Percentiles rank a stretch among this genome's conserved stretches.
phyloP scores from a whole-genome alignment of 2,797 vertebrate genomes.

The Lutjanus campechanus region DNA sequence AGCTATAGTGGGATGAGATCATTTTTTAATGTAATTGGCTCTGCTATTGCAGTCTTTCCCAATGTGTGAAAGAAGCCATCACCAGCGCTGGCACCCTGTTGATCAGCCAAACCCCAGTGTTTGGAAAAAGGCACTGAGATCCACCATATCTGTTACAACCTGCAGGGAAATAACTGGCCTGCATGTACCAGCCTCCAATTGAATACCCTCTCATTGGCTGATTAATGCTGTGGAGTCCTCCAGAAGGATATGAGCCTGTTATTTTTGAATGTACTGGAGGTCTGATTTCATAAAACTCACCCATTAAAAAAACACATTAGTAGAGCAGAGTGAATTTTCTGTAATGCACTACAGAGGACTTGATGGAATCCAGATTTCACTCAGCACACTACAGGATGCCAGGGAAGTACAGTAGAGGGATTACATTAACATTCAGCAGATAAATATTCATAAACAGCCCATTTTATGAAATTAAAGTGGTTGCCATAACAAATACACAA shows the following conservation, averaged over 20 bases:
- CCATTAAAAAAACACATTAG: conserved; percentile 13
- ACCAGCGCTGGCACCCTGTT: conserved; percentile 19
- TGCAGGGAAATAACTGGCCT: conserved; percentile 23
- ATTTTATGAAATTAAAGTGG: conserved; percentile 87
- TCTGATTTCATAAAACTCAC: conserved; percentile 52
- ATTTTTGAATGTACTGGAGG: conserved; percentile 17
- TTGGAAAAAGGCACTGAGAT: conserved; percentile 45
- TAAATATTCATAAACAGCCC: conserved; percentile 90
- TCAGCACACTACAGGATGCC: conserved; percentile 86
- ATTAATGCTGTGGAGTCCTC: conserved; percentile 24
- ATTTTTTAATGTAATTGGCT: conserved; percentile 53
- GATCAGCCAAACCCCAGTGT: conserved; percentile 53
- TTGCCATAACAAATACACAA: conserved; percentile 87
- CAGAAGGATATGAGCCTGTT: conserved; percentile 28
- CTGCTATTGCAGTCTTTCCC: conserved; percentile 41
- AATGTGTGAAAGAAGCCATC: conserved; percentile 56
- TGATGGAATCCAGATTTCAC: conserved; percentile 91
- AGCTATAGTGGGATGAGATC: conserved; percentile 47
- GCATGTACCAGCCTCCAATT: conserved; percentile 13
- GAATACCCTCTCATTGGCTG: conserved; percentile 3
- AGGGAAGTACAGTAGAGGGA: conserved; percentile 85
- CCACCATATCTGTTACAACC: conserved; percentile 35
- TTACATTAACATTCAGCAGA: conserved; percentile 88
- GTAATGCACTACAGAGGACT: conserved; percentile 76
- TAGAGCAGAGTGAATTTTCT: conserved; percentile 74